Base-by-base conservation (phyloP, 1,140 invertebrate genomes). In the Eurosta solidaginis region DNA sequence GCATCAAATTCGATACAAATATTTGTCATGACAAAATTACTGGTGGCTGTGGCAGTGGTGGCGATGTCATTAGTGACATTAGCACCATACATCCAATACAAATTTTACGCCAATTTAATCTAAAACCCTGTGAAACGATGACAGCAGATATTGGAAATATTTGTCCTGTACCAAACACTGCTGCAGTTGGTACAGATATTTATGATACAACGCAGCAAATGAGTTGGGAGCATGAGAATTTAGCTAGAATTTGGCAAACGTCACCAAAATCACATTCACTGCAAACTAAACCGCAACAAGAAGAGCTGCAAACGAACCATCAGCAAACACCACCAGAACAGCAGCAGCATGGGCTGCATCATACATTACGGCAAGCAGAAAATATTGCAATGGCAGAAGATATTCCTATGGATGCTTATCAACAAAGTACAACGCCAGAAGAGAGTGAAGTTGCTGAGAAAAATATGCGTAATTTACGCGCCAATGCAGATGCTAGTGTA, bases 171-270 rank as follows among this genome's bases (percentile, higher is more conserved):
- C n/a, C 59, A 12, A n/a, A n/a, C n/a, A n/a, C n/a, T n/a, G 14
- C n/a, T 54, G 36, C 45, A 14, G n/a, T 10, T 10, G 49, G 52
- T 47, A 27, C 14, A 33, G 49, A 77, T 36, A 77, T 52, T 49
- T 76, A 75, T 36, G 45, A 45, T 22, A 40, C 42, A 40, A n/a
- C n/a, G n/a, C n/a, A n/a, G n/a, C 29, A 63, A 54, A 42, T 79
- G n/a, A 78, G 77, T 45, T 81, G 81, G 81, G 78, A 81, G 36
- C 78, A 81, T 76, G 74, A 79, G n/a, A 78, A 81, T 78, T 78
- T 81, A 45, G 81, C 78, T 45, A 63, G 74, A 75, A 80, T 81
- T 59, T 81, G 81, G 81, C 74, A 75, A 63, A 20, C 59, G 22
- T 42, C 59, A 14, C 20, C 20, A 45, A 63, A 22, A 40, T 40